Base-by-base conservation (phyloP, 2,113 vertebrate species). In the Platycercus adscitus region DNA sequence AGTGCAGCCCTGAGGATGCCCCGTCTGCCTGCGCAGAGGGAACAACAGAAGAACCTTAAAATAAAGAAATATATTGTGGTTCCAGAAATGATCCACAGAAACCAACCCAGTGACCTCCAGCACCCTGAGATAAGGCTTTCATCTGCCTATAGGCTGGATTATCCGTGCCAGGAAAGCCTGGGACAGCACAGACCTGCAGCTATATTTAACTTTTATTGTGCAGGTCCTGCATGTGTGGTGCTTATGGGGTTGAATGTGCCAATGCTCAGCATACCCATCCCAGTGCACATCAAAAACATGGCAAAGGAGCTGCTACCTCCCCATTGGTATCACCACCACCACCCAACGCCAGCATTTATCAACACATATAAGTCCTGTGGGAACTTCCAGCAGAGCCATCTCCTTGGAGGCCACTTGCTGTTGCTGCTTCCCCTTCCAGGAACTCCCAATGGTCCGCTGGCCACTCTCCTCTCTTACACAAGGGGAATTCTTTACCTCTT, bases 1-100 rank as follows among this genome's bases (percentile, higher is more conserved):
- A 43, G 0, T 0, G 69, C 58, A 69, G 53, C 17, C 73, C 21
- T 0, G 0, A 76, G 73, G 66, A 79, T 0, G 0, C 24, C 43
- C 39, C 52, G 29, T 13, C 17, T 85, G 23, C 53, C 37, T 2
- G 2, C 0, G 5, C 12, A 50, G 66, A 76, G 64, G 46, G 7
- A 50, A 35, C 44, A 52, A 52, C 17, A 88, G 60, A 70, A 85
- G 82, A 7, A 52, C 3, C 0, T 39, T 13, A 60, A 85, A 79
- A 44, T 8, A 80, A 41, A 53, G 8, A 68, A 55, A 82, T 7
- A 49, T 0, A 5, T 7, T 8, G n/a, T 35, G 26, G 28, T 66
- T 91, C 12, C 43, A 89, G 56, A 72, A 91, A 75, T 3, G 18
- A 85, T 31, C 35, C 2, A 3, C 26, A 85, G 73, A 93, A 92